Base-by-base conservation (phyloP, 2,888 invertebrate species). In the Hoplodrina ambigua region DNA sequence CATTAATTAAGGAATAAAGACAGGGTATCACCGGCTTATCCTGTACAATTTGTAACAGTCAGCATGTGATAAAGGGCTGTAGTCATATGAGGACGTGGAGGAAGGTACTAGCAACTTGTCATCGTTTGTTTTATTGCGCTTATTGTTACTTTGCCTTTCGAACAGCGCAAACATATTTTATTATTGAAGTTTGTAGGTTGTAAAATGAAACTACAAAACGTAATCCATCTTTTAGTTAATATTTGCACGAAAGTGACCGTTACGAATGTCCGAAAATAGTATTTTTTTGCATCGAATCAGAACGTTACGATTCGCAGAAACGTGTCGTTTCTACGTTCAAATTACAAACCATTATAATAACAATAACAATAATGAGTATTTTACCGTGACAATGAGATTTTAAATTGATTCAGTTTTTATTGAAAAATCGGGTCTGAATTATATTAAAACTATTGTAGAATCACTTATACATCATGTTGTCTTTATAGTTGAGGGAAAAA, bases 11-110 rank as follows among this genome's bases (percentile, higher is more conserved):
- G 61, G 69, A 61, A 49, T 64, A 61, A 73, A 64, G 53, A 15
- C 53, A 19, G 46, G 46, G 53, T 69, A 73, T 66, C 66, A 54
- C 37, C 4, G 63, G 37, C 57, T 70, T 68, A 70, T 79, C 75
- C 65, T 11, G 68, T 57, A 68, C 65, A 57, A 79, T 79, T 79
- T 79, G 78, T 79, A 69, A 54, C 62, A 75, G 80, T 79, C 78
- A 57, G 33, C 11, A 6, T 52, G 66, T 79, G 75, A 75, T 79
- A 79, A 75, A 79, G 62, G 65, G 19, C 52, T 57, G 59, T 11
- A 54, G 58, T 65, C 49, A 58, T 58, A 59, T 54, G 53, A 54
- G 54, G 55, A 10, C n/a, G 58, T 54, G 11, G 20, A 52, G 25
- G 17, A 17, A 41, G 3, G 33, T 10, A 50, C 66, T 52, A 59